Percentiles rank a stretch among this genome's conserved stretches.
These are phyloP conservation scores for Bedellia somnulentella DNA, from an alignment of 2,888 invertebrate species.

Conservation along the genomic window DNA sequence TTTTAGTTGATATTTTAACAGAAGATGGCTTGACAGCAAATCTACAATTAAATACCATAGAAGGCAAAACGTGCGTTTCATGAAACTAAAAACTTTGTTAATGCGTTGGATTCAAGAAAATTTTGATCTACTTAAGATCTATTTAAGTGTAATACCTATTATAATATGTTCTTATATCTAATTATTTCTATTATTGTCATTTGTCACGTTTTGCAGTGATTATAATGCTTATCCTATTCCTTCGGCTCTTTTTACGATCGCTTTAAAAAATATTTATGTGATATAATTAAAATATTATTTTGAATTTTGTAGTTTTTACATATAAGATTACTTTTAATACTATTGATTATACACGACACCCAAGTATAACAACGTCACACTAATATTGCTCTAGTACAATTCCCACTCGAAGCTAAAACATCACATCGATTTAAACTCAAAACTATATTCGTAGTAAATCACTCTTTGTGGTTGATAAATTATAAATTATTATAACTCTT, in stretches of 20 bases:
- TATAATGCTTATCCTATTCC: constrained; percentile 4
- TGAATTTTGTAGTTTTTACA: not conserved
- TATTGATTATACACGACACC: not conserved
- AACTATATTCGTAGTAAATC: too few species aligned
- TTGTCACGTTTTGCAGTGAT: constrained; percentile 25
- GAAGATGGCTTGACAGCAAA: too few species aligned
- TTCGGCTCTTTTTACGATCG: not conserved
- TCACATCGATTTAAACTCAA: too few species aligned
- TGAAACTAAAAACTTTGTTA: not conserved
- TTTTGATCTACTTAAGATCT: not conserved
- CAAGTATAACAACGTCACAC: not conserved
- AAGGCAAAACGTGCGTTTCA: not conserved
- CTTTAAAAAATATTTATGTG: not conserved
- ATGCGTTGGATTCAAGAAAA: not conserved
- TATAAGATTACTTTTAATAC: constrained; percentile 20
- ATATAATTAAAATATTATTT: not conserved
- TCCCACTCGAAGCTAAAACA: too few species aligned
- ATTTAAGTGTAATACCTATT: not conserved
- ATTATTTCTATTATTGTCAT: constrained; percentile 32
- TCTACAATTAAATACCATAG: too few species aligned
- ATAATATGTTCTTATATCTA: constrained; percentile 14
- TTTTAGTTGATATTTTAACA: not conserved
- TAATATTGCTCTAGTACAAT: too few species aligned
- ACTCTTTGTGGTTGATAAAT: too few species aligned
- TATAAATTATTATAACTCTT: too few species aligned